These are phyloP conservation scores for Trichogramma dendrolimi DNA, from an alignment of 2,888 invertebrate species.

Conservation along the genomic window DNA sequence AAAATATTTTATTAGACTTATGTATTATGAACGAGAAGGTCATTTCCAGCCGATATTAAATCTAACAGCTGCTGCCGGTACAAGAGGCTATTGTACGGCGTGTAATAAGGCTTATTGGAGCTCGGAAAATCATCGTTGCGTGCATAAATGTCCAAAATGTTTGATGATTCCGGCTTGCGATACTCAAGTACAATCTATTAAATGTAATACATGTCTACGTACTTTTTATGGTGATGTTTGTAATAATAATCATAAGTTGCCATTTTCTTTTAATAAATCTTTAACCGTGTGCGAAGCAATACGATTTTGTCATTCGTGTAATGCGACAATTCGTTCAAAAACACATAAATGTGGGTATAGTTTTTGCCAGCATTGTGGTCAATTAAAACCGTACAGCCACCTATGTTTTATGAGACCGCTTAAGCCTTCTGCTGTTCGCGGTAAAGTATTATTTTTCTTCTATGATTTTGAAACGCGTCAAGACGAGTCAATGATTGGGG, in stretches of 20 bases:
- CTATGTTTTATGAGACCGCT: conserved; percentile 9
- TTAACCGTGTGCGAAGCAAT: too few species aligned
- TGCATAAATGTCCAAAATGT: conserved; percentile 9
- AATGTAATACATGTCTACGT: too few species aligned
- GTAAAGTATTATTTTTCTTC: conserved; percentile 1
- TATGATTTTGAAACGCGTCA: conserved; percentile 10
- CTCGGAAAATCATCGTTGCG: background rate
- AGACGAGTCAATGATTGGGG: background rate
- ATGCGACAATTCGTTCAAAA: too few species aligned
- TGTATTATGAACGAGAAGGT: background rate
- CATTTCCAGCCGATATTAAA: conserved; percentile 13
- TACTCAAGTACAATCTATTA: too few species aligned
- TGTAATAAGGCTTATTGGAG: background rate
- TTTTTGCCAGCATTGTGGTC: background rate
- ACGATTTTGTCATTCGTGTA: too few species aligned
- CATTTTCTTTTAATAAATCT: too few species aligned
- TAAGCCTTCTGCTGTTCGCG: background rate
- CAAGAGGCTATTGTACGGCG: background rate
- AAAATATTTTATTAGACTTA: conserved; percentile 4
- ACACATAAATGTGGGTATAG: background rate
- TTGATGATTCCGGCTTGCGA: too few species aligned
- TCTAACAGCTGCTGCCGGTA: background rate
- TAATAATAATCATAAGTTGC: too few species aligned
- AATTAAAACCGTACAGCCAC: background rate
- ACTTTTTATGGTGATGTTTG: too few species aligned